Percentiles rank a stretch among this genome's conserved stretches.
phyloP scores from a whole-genome alignment of 2,888 invertebrate species.

The Netelia fuscicornis region DNA sequence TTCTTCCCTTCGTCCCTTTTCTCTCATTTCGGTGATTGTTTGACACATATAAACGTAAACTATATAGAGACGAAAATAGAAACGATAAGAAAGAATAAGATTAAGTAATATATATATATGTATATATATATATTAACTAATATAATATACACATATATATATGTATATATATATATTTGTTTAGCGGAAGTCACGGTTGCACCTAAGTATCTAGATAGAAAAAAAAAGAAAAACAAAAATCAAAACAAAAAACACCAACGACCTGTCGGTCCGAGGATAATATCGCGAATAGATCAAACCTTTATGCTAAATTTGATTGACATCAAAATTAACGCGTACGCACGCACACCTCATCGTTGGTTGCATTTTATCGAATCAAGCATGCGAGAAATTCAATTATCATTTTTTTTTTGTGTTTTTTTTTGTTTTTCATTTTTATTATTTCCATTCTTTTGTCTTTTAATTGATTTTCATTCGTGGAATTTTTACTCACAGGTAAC shows the following conservation, averaged over 20 bases:
- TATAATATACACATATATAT: no score
- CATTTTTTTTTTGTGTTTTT: slow-evolving; percentile 6
- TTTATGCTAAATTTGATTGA: slow-evolving; percentile 19
- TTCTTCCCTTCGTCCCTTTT: slow-evolving; percentile 19
- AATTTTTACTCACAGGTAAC: slow-evolving; percentile 42
- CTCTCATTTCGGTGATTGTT: slow-evolving; percentile 8
- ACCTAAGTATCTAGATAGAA: slow-evolving; percentile 38
- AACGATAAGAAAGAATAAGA: slow-evolving; percentile 16
- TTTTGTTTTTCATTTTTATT: not conserved
- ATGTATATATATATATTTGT: slow-evolving; percentile 6
- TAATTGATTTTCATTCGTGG: slow-evolving; percentile 5
- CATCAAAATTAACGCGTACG: slow-evolving; percentile 8
- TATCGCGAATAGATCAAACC: slow-evolving; percentile 14
- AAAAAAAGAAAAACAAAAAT: slow-evolving; percentile 23
- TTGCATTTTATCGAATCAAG: not conserved
- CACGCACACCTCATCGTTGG: not conserved
- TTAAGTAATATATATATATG: not conserved
- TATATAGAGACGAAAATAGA: not conserved
- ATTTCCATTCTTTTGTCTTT: slow-evolving; percentile 23
- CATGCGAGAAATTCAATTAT: slow-evolving; percentile 3
- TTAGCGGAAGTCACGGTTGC: slow-evolving; percentile 64
- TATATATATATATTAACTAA: not conserved
- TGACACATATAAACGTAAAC: slow-evolving; percentile 51
- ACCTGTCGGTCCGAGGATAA: not conserved
- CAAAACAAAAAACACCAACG: not conserved